Conservation (phyloP, 1,140 invertebrate genomes). For the Drosophila setifemur region DNA sequence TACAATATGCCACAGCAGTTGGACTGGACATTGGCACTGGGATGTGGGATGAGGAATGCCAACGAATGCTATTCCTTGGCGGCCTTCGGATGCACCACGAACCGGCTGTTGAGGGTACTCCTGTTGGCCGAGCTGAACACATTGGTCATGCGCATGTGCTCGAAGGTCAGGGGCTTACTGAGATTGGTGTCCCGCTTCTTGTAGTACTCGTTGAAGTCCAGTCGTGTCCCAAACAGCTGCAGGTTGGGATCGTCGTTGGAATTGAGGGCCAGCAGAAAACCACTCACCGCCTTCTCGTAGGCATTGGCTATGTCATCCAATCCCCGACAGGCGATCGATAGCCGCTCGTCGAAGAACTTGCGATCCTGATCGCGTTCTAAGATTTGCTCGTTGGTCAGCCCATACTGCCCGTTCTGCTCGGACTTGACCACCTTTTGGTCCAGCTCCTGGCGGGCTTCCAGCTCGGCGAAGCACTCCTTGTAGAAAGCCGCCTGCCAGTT, state of each 20-base stretch:
- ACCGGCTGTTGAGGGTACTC: not conserved
- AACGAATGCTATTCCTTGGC: not conserved
- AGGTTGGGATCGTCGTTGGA: conserved; percentile 84
- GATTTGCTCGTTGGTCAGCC: conserved; percentile 84
- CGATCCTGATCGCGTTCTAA: conserved; percentile 84
- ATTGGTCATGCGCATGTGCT: conserved; percentile 86
- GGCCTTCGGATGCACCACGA: not conserved
- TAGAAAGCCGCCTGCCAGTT: conserved; percentile 84
- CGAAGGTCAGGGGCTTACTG: conserved; percentile 89
- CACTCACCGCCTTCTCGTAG: conserved; percentile 85
- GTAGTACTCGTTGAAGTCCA: conserved; percentile 96
- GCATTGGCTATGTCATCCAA: conserved; percentile 86
- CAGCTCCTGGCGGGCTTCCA: conserved; percentile 82
- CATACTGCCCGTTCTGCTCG: conserved; percentile 84
- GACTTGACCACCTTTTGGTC: conserved; percentile 81
- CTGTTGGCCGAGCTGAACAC: conserved; percentile 8
- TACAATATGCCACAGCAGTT: conserved; percentile 1
- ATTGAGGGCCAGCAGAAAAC: conserved; percentile 82
- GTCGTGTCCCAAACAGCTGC: conserved; percentile 92
- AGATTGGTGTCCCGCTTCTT: conserved; percentile 90
- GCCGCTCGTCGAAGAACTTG: conserved; percentile 86
- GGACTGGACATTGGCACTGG: conserved; percentile 5
- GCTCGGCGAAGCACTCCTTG: conserved; percentile 83
- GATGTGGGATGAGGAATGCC: not conserved
- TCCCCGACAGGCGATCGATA: conserved; percentile 85